Evolutionary conservation across 2,888 invertebrate species (phyloP), one percentile per base, ranked within the genome.

Genomic region (Tinea pellionella): DNA sequence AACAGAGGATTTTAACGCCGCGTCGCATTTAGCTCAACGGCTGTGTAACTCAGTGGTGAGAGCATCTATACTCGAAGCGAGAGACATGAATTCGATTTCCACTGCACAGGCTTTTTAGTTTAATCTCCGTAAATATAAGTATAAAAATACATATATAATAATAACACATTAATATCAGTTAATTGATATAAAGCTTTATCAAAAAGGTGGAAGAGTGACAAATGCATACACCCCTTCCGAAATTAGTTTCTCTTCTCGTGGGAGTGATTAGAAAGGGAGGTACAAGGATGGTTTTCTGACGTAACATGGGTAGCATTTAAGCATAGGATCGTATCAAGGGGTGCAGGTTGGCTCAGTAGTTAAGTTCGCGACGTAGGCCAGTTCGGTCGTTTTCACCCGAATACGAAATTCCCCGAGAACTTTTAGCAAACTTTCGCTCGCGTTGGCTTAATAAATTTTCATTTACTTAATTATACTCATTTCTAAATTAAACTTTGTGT

Each of bases 401-500:
- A 4, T 16, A 47, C 16, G 19, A 18, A 53, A 53, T 13, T 1
- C n/a, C 18, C 9, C 18, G 53, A 19, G 24, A 24, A 53, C 53
- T 53, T 53, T 18, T n/a, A 47, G 12, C 53, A 24, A 53, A 53
- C 53, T 53, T 53, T 53, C 19, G 53, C 53, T 15, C 47, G 47
- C 47, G 53, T 9, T 13, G 24, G 16, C 24, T n/a, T 16, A 24
- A 53, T 53, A 53, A 53, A 53, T 53, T 53, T 18, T 53, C 53
- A 53, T 53, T 53, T 53, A 12, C 12, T 24, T 53, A 53, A 53
- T 53, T 53, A 53, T 53, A 53, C 24, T 24, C 53, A 11, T 53
- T 53, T 24, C 18, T 18, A 53, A 24, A 53, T 53, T 18, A 53
- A 53, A 53, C 53, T 53, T 53, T 53, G 53, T 53, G 53, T 53